Evolutionary conservation across 2,888 invertebrate species (phyloP), one percentile per base, ranked within the genome.

Genomic region (Conistra vaccinii): DNA sequence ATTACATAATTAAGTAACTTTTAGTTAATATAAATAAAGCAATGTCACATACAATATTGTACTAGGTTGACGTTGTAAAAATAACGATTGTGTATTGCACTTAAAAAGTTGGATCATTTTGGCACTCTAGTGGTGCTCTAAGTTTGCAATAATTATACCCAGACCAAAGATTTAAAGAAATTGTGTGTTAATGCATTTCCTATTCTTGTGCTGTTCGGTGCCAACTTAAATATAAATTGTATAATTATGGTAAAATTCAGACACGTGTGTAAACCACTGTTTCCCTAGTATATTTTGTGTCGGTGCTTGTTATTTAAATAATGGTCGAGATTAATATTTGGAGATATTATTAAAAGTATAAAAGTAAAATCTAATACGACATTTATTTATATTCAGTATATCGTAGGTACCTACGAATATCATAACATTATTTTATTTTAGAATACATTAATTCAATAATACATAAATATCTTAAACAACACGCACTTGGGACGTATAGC

Each of bases 91-190:
- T 87, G 78, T 84, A 82, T 73, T 85, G 80, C 80, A 82, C 82
- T 82, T 82, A 74, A 69, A 81, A 83, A 81, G 73, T 85, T 84
- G 72, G 69, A 81, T 76, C 70, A 82, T 70, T 70, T 76, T 79
- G 72, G 82, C 88, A 87, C 87, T 81, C 42, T 42, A 63, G 75
- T 82, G 74, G 90, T 91, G 89, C 89, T 89, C 83, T 90, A 83
- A 89, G 91, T 90, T 91, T 89, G 91, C 92, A 92, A 92, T 93
- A 92, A 92, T 88, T 92, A 91, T 88, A 90, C 90, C 88, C 92
- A 94, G 92, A 95, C 95, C 95, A 95, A 95, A 95, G 95, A 95
- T 92, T 92, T 77, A 81, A 85, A 86, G 85, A 90, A 92, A 91
- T 90, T 90, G 91, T 90, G 87, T 93, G 89, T 91, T 89, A 75